These are phyloP conservation scores for Sphaerophoria taeniata DNA, from an alignment of 2,888 invertebrate genomes.

Conservation along the genomic window DNA sequence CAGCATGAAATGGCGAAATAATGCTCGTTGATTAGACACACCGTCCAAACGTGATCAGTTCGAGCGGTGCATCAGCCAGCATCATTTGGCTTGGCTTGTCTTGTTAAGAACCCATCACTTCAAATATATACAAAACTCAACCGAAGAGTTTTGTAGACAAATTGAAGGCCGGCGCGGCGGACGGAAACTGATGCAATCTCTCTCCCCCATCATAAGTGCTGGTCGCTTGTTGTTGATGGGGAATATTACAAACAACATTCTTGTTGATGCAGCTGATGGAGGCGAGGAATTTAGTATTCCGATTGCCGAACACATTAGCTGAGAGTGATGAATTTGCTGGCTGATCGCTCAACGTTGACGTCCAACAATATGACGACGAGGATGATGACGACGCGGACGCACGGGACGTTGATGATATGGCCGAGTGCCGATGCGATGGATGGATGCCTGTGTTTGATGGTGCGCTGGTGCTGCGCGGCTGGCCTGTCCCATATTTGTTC, in stretches of 20 bases:
- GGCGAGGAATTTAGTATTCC: conserved; percentile 35
- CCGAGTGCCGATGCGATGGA: conserved; percentile 48
- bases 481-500: conserved; percentile 67
- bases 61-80: conserved; percentile 45
- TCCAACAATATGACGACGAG: conserved; percentile 5
- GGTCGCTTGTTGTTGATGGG: conserved; percentile 1
- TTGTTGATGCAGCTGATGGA: conserved; percentile 8
- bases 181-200: conserved; percentile 59
- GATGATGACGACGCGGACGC: background rate
- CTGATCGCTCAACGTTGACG: conserved; percentile 17
- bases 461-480: conserved; percentile 17
- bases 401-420: conserved; percentile 43
- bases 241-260: conserved; percentile 41
- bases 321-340: conserved; percentile 59
- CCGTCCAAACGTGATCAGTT: conserved; percentile 69
- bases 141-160: background rate
- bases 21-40: conserved; percentile 74
- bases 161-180: background rate
- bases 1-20: conserved; percentile 74
- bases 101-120: conserved; percentile 14
- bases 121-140: background rate
- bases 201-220: conserved; percentile 40
- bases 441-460: conserved; percentile 38
- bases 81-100: conserved; percentile 41
- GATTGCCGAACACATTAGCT: conserved; percentile 34